These are phyloP conservation scores for Adineta ricciae DNA, from an alignment of 2,888 invertebrate species.

Conservation along the genomic window DNA sequence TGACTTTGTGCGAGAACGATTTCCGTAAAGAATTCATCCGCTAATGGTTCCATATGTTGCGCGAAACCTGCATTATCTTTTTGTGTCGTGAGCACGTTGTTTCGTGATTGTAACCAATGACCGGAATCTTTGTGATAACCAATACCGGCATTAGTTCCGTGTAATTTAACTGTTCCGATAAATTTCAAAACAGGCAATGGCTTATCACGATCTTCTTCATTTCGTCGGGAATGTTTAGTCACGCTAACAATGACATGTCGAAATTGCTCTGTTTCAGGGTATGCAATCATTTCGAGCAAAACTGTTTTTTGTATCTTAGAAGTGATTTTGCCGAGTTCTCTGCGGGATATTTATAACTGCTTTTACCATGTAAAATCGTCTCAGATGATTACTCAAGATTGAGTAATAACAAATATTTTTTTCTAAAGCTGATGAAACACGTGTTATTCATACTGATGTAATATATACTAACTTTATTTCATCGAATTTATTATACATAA, in stretches of 20 bases:
- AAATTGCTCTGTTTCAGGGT: slow-evolving; percentile 12
- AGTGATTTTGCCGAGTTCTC: neutral
- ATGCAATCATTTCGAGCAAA: neutral
- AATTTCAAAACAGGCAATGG: neutral
- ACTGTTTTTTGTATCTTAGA: neutral
- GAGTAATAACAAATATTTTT: neutral
- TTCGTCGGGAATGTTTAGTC: neutral
- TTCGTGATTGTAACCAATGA: slow-evolving; percentile 8
- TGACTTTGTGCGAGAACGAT: neutral
- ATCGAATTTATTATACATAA: neutral
- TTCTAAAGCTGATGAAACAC: neutral
- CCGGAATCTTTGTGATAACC: neutral
- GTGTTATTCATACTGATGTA: neutral
- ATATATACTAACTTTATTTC: neutral
- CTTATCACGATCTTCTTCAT: neutral
- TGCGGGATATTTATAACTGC: no score
- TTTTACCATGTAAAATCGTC: no score
- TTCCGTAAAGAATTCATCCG: neutral
- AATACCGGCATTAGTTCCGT: neutral
- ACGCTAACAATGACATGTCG: neutral
- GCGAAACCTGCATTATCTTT: slow-evolving; percentile 16
- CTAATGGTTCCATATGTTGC: neutral
- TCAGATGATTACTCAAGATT: no score
- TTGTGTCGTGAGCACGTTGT: neutral
- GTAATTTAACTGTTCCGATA: slow-evolving; percentile 18